These are phyloP conservation scores for Upupa epops DNA, from an alignment of 2,113 vertebrate species.

Conservation along the genomic window DNA sequence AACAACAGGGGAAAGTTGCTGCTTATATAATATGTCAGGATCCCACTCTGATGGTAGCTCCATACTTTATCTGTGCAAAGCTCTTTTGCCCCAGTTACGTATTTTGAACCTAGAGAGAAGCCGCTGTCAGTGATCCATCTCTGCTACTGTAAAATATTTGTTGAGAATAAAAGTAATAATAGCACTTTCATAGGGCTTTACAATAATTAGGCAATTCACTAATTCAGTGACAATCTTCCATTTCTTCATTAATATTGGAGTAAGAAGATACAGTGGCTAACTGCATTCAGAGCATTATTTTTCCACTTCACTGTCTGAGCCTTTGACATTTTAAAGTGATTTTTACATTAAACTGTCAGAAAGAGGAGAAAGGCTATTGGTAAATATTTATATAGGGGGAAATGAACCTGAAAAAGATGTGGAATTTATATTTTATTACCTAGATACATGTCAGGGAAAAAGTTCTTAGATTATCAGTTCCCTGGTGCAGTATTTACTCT, in stretches of 20 bases:
- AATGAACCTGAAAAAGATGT: not conserved
- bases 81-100: not conserved
- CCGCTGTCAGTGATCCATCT: not conserved
- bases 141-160: not conserved
- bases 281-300: slow-evolving; percentile 42
- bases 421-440: not conserved
- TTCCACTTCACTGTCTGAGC: not conserved
- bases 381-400: not conserved
- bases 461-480: not conserved
- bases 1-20: not conserved
- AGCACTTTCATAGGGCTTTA: not conserved
- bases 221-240: slow-evolving; percentile 30
- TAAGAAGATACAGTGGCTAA: not conserved
- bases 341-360: not conserved
- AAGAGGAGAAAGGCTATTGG: not conserved
- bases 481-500: not conserved
- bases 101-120: not conserved
- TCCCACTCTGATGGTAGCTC: not conserved
- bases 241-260: slow-evolving; percentile 6
- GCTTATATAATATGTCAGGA: not conserved
- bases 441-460: not conserved
- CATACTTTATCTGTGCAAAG: not conserved
- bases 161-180: slow-evolving; percentile 26
- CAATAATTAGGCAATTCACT: slow-evolving; percentile 46
- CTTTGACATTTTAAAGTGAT: slow-evolving; percentile 27